Percentiles rank a stretch among this genome's conserved stretches.
These are phyloP conservation scores for Machaerirhynchus nigripectus DNA, from an alignment of 2,113 vertebrate species.

Conservation along the genomic window DNA sequence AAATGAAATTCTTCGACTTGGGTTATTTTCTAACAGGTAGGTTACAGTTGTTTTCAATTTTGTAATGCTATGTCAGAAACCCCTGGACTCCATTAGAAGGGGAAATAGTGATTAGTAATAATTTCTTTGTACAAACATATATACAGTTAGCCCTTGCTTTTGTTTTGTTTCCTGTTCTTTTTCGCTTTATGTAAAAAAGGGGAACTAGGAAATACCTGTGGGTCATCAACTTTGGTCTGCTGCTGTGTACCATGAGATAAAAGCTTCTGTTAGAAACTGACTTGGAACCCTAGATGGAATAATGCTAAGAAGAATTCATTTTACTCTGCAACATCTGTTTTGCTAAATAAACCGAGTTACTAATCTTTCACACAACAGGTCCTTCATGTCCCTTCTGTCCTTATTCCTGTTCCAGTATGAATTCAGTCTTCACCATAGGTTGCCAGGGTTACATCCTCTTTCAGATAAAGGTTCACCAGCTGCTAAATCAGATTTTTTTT, in stretches of 20 bases:
- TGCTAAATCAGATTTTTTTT: background rate
- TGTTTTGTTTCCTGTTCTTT: background rate
- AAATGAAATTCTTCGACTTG: slow-evolving; percentile 87
- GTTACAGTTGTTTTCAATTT: background rate
- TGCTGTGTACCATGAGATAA: background rate
- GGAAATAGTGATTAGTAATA: background rate
- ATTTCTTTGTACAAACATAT: background rate
- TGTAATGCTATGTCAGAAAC: background rate
- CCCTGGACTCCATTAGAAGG: background rate
- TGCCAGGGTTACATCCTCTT: background rate
- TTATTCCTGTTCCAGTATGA: background rate
- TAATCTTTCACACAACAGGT: background rate
- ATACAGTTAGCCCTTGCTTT: background rate
- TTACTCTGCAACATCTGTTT: background rate
- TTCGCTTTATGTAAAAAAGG: background rate
- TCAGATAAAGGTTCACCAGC: background rate
- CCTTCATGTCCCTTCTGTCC: background rate
- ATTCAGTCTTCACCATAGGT: background rate
- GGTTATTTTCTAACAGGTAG: slow-evolving; percentile 89
- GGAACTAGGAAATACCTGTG: background rate
- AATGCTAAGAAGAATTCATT: background rate
- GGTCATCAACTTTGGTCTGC: background rate
- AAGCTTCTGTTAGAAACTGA: background rate
- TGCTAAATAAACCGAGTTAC: background rate
- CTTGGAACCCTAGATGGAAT: background rate